Conservation (phyloP, 2,888 invertebrate species). For the Eupithecia subumbrata region DNA sequence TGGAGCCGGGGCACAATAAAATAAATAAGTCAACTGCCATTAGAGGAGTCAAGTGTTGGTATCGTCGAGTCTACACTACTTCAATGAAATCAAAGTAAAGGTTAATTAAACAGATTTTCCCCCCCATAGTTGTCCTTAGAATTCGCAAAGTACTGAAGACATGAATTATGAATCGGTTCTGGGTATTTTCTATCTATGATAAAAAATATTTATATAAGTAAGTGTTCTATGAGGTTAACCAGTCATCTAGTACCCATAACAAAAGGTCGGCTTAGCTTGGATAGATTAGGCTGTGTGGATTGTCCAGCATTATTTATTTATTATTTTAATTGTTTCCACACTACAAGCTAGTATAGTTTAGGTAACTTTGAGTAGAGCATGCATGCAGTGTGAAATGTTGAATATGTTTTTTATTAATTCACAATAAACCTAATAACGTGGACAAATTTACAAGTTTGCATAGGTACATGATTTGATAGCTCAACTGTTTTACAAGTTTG, state of each 20-base stretch:
- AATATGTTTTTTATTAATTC: neutral
- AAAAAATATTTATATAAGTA: too few species aligned
- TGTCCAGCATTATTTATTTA: too few species aligned
- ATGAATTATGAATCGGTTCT: neutral
- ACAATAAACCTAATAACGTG: neutral
- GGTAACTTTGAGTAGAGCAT: too few species aligned
- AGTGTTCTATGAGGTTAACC: too few species aligned
- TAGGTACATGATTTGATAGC: neutral
- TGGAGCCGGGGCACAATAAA: slow-evolving; percentile 43
- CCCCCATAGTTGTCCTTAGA: neutral
- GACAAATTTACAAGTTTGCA: neutral
- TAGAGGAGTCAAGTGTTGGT: slow-evolving; percentile 17
- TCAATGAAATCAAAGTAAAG: neutral
- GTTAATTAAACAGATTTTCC: too few species aligned
- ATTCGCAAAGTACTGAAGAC: neutral
- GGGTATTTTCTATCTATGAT: too few species aligned
- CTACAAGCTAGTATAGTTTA: too few species aligned
- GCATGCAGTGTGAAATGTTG: too few species aligned
- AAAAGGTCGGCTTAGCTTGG: too few species aligned
- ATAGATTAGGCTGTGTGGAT: too few species aligned
- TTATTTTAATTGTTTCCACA: too few species aligned
- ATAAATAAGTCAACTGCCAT: slow-evolving; percentile 29
- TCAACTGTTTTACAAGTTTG: neutral
- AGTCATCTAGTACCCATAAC: too few species aligned
- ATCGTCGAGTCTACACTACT: neutral